Evolutionary conservation across 2,113 vertebrate species (phyloP).

Genomic region (Hemiscyllium ocellatum): DNA sequence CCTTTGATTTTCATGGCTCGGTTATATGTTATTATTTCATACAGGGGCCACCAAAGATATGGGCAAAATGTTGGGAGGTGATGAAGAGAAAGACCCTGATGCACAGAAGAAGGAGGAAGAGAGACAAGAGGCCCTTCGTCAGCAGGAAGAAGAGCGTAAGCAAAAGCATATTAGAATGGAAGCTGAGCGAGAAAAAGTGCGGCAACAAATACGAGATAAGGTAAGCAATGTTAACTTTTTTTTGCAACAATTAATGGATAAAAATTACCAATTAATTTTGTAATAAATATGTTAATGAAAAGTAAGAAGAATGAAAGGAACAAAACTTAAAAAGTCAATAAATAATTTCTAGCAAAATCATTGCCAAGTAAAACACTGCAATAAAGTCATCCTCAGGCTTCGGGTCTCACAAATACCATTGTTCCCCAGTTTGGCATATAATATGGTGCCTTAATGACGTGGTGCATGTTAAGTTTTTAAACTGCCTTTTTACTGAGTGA

Average conservation of each 20-base stretch:
- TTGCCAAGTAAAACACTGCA: neutral
- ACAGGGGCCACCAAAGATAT: conserved; percentile 97
- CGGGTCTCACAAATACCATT: neutral
- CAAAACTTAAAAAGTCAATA: neutral
- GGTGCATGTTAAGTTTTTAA: neutral
- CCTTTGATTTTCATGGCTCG: neutral
- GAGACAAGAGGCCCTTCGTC: conserved; percentile 85
- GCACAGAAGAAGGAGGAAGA: conserved; percentile 96
- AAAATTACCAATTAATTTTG: neutral
- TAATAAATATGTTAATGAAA: neutral
- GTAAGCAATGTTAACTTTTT: conserved; percentile 51
- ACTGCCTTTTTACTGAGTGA: neutral
- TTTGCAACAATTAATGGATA: neutral
- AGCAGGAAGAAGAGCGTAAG: conserved; percentile 94
- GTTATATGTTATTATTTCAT: neutral
- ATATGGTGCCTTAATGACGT: neutral
- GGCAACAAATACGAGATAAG: conserved; percentile 96
- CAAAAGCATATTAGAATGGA: conserved; percentile 93
- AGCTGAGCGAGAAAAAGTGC: conserved; percentile 90
- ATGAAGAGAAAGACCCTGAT: conserved; percentile 95
- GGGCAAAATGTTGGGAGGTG: conserved; percentile 96
- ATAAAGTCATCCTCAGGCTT: neutral
- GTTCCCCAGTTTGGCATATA: neutral
- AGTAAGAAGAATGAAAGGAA: neutral
- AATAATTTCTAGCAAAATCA: neutral